Conservation (phyloP, 2,888 invertebrate species). For the Octonoba sinensis region DNA sequence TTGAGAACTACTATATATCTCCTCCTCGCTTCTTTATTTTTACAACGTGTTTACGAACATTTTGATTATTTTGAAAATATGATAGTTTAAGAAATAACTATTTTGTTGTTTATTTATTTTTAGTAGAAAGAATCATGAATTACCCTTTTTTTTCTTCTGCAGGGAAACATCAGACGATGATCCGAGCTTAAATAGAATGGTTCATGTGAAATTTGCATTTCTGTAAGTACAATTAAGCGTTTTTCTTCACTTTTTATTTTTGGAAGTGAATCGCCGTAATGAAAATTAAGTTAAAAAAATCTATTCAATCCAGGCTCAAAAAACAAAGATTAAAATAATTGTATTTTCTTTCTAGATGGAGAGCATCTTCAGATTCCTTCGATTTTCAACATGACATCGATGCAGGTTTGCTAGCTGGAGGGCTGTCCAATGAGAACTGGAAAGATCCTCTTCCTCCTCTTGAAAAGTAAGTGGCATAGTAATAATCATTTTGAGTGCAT, state of each 20-base stretch:
- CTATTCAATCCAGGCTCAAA: background rate
- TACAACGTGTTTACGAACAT: too few relatives aligned
- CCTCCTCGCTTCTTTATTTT: too few relatives aligned
- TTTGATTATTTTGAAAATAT: too few relatives aligned
- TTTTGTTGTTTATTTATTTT: too few relatives aligned
- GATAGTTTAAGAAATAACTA: too few relatives aligned
- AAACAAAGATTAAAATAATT: background rate
- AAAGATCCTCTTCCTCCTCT: slow-evolving; percentile 8
- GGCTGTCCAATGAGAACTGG: slow-evolving; percentile 30
- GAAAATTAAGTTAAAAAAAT: background rate
- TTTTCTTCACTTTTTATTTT: background rate
- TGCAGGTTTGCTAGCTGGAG: slow-evolving; percentile 8
- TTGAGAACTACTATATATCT: too few relatives aligned
- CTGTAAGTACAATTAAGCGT: slow-evolving; percentile 29
- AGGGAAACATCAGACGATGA: slow-evolving; percentile 28
- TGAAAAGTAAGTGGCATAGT: slow-evolving; percentile 9
- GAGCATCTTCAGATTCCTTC: slow-evolving; percentile 37
- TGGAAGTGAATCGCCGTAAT: background rate
- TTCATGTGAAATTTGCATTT: slow-evolving; percentile 40
- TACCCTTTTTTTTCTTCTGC: background rate
- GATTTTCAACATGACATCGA: slow-evolving; percentile 30
- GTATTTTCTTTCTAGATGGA: slow-evolving; percentile 22
- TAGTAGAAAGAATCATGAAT: too few relatives aligned
- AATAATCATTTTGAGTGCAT: too few relatives aligned
- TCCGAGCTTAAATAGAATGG: slow-evolving; percentile 8